Evolutionary conservation across 2,888 invertebrate genomes (phyloP).

Genomic region (Drosophila macrothrix): DNA sequence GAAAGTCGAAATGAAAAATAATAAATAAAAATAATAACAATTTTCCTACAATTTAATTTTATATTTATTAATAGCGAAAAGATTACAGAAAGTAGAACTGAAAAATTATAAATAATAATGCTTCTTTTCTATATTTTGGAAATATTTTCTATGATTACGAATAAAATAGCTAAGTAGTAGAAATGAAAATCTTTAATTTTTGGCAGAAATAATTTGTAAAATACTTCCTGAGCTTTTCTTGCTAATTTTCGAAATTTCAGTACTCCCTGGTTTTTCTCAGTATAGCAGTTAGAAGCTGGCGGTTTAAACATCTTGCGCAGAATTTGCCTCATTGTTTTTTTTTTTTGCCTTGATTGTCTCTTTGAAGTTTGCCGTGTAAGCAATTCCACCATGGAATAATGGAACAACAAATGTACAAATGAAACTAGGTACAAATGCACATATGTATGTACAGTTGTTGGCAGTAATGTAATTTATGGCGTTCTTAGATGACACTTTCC

Average conservation of each 20-base stretch:
- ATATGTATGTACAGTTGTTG: conserved; percentile 23
- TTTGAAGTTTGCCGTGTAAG: conserved; percentile 61
- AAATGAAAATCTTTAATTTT: background rate
- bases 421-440: conserved; percentile 8
- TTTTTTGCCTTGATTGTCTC: conserved; percentile 58
- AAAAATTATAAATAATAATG: background rate
- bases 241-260: background rate
- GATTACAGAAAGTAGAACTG: background rate
- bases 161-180: background rate
- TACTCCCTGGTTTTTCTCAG: background rate
- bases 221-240: background rate
- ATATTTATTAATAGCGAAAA: background rate
- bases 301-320: background rate
- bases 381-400: background rate
- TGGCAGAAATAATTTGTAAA: background rate
- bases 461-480: conserved; percentile 61
- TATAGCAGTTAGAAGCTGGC: conserved; percentile 1
- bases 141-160: background rate
- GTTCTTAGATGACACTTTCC: conserved; percentile 57
- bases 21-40: background rate
- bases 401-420: conserved; percentile 1
- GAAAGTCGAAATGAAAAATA: background rate
- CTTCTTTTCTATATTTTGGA: background rate
- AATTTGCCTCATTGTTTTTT: conserved; percentile 56
- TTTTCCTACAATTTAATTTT: background rate